These are phyloP conservation scores for Andricus grossulariae DNA, from an alignment of 1,140 invertebrate genomes.

Conservation along the genomic window DNA sequence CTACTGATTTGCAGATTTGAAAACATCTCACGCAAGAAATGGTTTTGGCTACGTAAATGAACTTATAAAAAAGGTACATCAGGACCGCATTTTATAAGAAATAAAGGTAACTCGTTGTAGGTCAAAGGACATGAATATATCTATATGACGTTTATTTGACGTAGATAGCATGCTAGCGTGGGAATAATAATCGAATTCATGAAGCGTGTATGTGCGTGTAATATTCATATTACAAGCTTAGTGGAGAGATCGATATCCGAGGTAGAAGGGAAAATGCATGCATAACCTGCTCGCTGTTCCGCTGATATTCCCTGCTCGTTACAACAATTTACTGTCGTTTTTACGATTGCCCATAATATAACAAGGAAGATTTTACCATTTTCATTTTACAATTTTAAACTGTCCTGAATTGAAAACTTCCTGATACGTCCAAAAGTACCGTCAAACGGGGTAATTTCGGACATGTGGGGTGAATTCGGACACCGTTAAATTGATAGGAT, in stretches of 20 bases:
- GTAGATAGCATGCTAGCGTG: conserved; percentile 2
- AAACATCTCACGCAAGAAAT: too few relatives aligned
- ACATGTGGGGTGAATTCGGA: too few relatives aligned
- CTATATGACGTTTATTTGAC: not conserved
- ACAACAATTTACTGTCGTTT: not conserved
- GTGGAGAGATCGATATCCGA: conserved; percentile 38
- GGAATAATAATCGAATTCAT: conserved; percentile 11
- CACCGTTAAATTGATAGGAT: too few relatives aligned
- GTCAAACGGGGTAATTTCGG: too few relatives aligned
- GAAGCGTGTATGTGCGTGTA: not conserved
- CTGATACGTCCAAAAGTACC: too few relatives aligned
- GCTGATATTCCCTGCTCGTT: conserved; percentile 40
- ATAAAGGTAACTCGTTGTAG: not conserved
- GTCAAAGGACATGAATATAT: not conserved
- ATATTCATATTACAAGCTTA: conserved; percentile 6
- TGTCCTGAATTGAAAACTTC: too few relatives aligned
- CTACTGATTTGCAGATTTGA: too few relatives aligned
- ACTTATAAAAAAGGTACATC: too few relatives aligned
- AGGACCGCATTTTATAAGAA: too few relatives aligned
- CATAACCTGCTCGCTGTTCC: conserved; percentile 36
- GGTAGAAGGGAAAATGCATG: conserved; percentile 32
- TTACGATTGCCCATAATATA: not conserved
- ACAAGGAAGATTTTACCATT: too few relatives aligned
- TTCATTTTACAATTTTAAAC: too few relatives aligned
- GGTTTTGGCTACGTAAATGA: too few relatives aligned